Evolutionary conservation across 2,888 invertebrate species (phyloP).

Genomic region (Eulithis prunata): DNA sequence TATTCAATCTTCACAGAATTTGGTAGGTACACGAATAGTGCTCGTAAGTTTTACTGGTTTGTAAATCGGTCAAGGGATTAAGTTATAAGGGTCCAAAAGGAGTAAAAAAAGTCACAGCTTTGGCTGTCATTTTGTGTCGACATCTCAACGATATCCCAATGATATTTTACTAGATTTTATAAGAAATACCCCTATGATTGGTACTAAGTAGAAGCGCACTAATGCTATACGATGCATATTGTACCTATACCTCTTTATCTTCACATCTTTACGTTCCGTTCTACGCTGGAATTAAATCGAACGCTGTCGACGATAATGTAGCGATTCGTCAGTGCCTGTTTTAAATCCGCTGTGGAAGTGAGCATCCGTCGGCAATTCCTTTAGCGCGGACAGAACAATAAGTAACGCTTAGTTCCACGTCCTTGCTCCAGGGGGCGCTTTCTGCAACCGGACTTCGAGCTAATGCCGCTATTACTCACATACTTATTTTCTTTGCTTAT

Average conservation of each 20-base stretch:
- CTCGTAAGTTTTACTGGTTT: too few relatives aligned
- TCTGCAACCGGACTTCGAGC: conserved; percentile 39
- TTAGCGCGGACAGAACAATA: conserved; percentile 61
- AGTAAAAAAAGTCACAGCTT: too few relatives aligned
- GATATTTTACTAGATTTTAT: too few relatives aligned
- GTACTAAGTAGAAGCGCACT: too few relatives aligned
- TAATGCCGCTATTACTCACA: conserved; percentile 43
- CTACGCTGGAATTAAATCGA: conserved; percentile 63
- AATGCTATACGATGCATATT: too few relatives aligned
- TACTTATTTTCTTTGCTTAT: conserved; percentile 34
- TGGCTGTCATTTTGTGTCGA: too few relatives aligned
- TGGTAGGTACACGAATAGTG: too few relatives aligned
- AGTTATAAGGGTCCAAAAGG: too few relatives aligned
- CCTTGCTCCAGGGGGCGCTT: conserved; percentile 46
- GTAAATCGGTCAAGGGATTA: too few relatives aligned
- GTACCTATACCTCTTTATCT: conserved; percentile 58
- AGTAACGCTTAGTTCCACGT: conserved; percentile 68
- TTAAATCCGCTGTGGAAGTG: conserved; percentile 70
- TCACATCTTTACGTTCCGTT: conserved; percentile 50
- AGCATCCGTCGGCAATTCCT: conserved; percentile 63
- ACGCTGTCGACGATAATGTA: conserved; percentile 73
- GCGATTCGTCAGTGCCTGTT: conserved; percentile 74
- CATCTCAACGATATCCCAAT: too few relatives aligned
- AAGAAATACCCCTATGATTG: too few relatives aligned
- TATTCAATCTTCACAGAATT: too few relatives aligned